Evolutionary conservation across 2,888 invertebrate species (phyloP).

Genomic region (Cryptocheilus praepositus): DNA sequence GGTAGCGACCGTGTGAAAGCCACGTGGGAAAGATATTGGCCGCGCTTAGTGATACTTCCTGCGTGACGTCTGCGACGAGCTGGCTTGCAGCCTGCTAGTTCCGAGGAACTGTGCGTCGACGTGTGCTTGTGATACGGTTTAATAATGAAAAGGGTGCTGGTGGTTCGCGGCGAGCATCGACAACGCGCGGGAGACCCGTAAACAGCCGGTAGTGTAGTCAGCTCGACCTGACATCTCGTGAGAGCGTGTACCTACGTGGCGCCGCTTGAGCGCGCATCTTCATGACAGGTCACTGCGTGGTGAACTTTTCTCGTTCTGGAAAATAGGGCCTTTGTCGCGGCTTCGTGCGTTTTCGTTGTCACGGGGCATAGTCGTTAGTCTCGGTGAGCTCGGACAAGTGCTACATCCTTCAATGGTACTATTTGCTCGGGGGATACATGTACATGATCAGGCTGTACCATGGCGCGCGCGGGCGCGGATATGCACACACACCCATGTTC

Average conservation of each 20-base stretch:
- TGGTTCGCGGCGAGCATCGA: neutral
- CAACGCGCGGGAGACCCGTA: constrained; percentile 45
- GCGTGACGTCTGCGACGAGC: neutral
- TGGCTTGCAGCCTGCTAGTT: too few relatives aligned
- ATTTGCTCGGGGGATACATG: neutral
- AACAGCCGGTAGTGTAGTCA: constrained; percentile 45
- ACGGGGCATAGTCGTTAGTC: too few relatives aligned
- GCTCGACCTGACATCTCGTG: constrained; percentile 51
- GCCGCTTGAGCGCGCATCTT: neutral
- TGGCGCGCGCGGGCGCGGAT: too few relatives aligned
- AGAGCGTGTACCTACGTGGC: constrained; percentile 27
- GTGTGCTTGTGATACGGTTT: too few relatives aligned
- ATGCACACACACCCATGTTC: too few relatives aligned
- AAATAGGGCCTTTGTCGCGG: too few relatives aligned
- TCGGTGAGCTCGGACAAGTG: too few relatives aligned
- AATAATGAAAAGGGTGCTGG: neutral
- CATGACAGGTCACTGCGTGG: neutral
- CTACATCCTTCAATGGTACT: too few relatives aligned
- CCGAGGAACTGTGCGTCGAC: too few relatives aligned
- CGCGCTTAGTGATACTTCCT: neutral
- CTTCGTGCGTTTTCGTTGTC: too few relatives aligned
- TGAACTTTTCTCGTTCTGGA: too few relatives aligned
- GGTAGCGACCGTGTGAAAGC: neutral
- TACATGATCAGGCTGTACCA: too few relatives aligned
- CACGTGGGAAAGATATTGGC: neutral